phyloP scores from a whole-genome alignment of 2,888 invertebrate species.

The Lasioglossum villosulum region DNA sequence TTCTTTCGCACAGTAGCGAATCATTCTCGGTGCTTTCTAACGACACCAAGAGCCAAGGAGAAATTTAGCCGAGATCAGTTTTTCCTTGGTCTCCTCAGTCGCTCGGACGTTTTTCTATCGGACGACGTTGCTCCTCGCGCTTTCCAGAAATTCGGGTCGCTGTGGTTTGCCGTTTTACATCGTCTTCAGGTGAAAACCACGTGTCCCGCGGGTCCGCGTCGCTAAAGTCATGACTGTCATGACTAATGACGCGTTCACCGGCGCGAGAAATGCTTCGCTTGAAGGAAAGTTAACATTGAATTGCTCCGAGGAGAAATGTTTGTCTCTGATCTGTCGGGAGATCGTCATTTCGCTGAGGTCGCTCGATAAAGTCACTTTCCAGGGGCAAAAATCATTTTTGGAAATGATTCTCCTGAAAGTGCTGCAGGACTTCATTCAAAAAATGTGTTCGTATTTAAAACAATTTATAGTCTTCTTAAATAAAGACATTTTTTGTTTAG shows the following conservation, averaged over 20 bases:
- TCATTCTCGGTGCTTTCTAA: conserved; percentile 39
- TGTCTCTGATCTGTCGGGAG: neutral
- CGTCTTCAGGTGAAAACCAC: conserved; percentile 6
- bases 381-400: neutral
- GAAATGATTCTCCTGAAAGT: neutral
- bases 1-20: neutral
- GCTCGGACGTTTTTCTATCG: neutral
- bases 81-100: neutral
- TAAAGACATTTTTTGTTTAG: neutral
- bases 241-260: conserved; percentile 37
- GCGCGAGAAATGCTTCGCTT: conserved; percentile 11
- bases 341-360: neutral
- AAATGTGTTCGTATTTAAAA: neutral
- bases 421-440: neutral
- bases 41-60: conserved; percentile 18
- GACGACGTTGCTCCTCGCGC: neutral
- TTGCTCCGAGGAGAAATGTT: neutral
- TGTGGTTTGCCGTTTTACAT: neutral
- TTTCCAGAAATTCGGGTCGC: conserved; percentile 46
- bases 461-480: too few species aligned
- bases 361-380: neutral
- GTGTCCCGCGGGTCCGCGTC: neutral
- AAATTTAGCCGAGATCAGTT: conserved; percentile 20
- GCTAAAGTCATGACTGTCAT: conserved; percentile 7
- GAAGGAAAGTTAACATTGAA: conserved; percentile 28